Percentiles rank a stretch among this genome's conserved stretches.
phyloP scores from a whole-genome alignment of 2,888 invertebrate genomes.

The Epiblema foenella region DNA sequence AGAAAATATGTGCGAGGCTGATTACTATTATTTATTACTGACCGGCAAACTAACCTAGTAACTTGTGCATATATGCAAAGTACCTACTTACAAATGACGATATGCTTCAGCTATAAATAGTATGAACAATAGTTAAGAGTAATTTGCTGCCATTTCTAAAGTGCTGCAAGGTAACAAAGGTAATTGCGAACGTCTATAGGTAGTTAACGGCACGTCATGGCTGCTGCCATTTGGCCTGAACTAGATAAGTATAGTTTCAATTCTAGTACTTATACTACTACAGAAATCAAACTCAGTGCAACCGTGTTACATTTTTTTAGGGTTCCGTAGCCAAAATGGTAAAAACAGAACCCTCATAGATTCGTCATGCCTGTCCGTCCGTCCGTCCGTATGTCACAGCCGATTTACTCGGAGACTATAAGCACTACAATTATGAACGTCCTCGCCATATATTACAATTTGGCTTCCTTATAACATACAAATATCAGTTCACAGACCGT shows the following conservation, averaged over 20 bases:
- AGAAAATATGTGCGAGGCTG: neutral
- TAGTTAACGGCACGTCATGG: constrained; percentile 37
- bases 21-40: neutral
- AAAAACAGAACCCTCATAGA: no score
- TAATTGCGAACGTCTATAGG: constrained; percentile 24
- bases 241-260: neutral
- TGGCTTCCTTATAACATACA: no score
- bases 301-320: no score
- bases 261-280: neutral
- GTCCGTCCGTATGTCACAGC: no score
- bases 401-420: no score
- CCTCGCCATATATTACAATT: no score
- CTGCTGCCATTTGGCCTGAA: constrained; percentile 16
- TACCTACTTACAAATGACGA: constrained; percentile 12
- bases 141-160: constrained; percentile 38
- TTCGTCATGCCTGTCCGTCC: no score
- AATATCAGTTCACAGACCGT: no score
- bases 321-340: no score
- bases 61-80: neutral
- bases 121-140: constrained; percentile 36
- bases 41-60: neutral
- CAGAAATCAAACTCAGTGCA: neutral
- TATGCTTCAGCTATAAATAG: constrained; percentile 28
- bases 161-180: constrained; percentile 26
- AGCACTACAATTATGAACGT: no score